These are phyloP conservation scores for Eubasilissa splendida DNA, from an alignment of 2,888 invertebrate species.

Conservation along the genomic window DNA sequence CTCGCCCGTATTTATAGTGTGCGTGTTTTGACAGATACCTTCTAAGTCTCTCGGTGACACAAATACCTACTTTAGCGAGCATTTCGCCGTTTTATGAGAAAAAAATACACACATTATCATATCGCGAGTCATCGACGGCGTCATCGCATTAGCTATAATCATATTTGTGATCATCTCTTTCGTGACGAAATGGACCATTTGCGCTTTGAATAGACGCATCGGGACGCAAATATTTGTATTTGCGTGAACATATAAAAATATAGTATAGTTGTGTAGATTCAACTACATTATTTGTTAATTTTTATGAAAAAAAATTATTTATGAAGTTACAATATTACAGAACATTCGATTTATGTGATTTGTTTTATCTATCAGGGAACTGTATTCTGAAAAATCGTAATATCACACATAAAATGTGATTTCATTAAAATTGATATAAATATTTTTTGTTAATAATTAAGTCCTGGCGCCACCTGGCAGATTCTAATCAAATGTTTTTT, in stretches of 20 bases:
- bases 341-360: too few species aligned
- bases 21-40: slow-evolving; percentile 34
- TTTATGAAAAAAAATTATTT: too few species aligned
- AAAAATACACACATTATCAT: not conserved
- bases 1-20: slow-evolving; percentile 12
- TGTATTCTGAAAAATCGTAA: too few species aligned
- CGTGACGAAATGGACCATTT: slow-evolving; percentile 20
- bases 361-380: too few species aligned
- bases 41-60: slow-evolving; percentile 25
- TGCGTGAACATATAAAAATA: slow-evolving; percentile 10
- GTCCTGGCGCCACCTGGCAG: too few species aligned
- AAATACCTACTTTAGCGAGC: slow-evolving; percentile 10
- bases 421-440: too few species aligned
- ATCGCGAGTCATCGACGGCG: not conserved
- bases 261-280: too few species aligned
- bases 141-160: slow-evolving; percentile 6
- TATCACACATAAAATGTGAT: too few species aligned
- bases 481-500: too few species aligned
- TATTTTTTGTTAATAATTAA: too few species aligned
- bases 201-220: not conserved
- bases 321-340: too few species aligned
- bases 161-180: not conserved
- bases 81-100: slow-evolving; percentile 19
- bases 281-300: too few species aligned
- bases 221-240: slow-evolving; percentile 1